phyloP scores from a whole-genome alignment of 1,140 invertebrate species.

The Drosophila punjabiensis region DNA sequence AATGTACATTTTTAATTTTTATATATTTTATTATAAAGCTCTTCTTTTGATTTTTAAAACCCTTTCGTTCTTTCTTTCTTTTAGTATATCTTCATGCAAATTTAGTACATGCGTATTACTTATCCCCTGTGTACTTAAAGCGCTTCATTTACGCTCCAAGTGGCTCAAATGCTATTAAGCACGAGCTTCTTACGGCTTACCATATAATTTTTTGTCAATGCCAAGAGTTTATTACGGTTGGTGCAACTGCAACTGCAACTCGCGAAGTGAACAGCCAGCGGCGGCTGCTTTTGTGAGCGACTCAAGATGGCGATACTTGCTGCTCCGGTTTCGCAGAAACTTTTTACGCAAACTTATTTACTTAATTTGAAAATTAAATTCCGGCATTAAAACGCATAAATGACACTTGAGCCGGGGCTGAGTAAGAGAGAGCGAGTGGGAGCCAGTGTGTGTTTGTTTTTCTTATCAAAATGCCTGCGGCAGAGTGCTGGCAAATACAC shows the following conservation, averaged over 20 bases:
- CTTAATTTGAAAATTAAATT: slow-evolving; percentile 84
- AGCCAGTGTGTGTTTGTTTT: slow-evolving; percentile 66
- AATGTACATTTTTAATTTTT: neutral
- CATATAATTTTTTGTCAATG: slow-evolving; percentile 51
- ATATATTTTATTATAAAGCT: neutral
- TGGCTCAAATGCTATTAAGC: slow-evolving; percentile 21
- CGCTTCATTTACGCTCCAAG: slow-evolving; percentile 30
- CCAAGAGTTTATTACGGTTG: slow-evolving; percentile 43
- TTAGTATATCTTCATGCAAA: neutral
- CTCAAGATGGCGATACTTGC: slow-evolving; percentile 20
- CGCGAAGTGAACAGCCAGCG: slow-evolving; percentile 37
- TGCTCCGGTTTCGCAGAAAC: slow-evolving; percentile 37
- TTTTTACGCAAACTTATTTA: slow-evolving; percentile 71
- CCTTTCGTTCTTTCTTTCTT: neutral
- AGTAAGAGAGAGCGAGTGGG: neutral
- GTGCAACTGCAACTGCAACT: slow-evolving; percentile 18
- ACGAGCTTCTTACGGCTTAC: slow-evolving; percentile 20
- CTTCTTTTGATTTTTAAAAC: neutral
- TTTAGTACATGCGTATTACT: neutral
- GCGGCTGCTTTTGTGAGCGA: slow-evolving; percentile 11
- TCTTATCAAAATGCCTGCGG: slow-evolving; percentile 83
- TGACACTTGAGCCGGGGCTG: slow-evolving; percentile 72
- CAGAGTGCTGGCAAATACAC: slow-evolving; percentile 75
- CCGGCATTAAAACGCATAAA: slow-evolving; percentile 82
- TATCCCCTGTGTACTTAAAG: slow-evolving; percentile 3